Evolutionary conservation across 92 coral and sea anemone species (phyloP).

Genomic region (Scolanthus callimorphus): DNA sequence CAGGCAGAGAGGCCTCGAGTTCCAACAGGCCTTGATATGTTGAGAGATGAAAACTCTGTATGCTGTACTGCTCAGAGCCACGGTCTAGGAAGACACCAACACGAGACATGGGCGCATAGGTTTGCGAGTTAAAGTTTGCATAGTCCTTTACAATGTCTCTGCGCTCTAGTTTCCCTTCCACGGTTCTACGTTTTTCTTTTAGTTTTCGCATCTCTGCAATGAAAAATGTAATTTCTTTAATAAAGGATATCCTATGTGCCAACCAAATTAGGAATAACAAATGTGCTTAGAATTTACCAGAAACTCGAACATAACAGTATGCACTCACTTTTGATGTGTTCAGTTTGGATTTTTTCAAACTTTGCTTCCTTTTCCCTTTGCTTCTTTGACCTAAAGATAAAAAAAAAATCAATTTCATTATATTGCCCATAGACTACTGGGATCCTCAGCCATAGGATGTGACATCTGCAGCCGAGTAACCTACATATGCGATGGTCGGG

Average conservation of each 20-base stretch:
- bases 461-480: no score
- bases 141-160: constrained; percentile 93
- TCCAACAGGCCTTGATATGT: constrained; percentile 92
- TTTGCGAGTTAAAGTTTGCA: constrained; percentile 68
- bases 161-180: constrained; percentile 97
- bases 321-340: constrained; percentile 89
- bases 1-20: constrained; percentile 93
- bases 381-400: constrained; percentile 72
- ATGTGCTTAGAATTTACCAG: no score
- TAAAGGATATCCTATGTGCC: no score
- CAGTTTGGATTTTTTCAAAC: constrained; percentile 86
- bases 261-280: no score
- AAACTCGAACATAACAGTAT: no score
- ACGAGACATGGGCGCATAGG: constrained; percentile 99
- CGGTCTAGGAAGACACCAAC: constrained; percentile 97
- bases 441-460: no score
- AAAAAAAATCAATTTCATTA: no score
- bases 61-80: constrained; percentile 95
- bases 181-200: constrained; percentile 80
- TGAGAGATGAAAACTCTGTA: constrained; percentile 77
- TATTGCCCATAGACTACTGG: no score
- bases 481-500: no score
- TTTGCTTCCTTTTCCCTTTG: constrained; percentile 90
- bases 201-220: constrained; percentile 80
- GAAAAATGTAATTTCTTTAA: no score